Evolutionary conservation across 2,113 vertebrate species (phyloP), one percentile per base, ranked within the genome.

Genomic region (Rutilus rutilus): DNA sequence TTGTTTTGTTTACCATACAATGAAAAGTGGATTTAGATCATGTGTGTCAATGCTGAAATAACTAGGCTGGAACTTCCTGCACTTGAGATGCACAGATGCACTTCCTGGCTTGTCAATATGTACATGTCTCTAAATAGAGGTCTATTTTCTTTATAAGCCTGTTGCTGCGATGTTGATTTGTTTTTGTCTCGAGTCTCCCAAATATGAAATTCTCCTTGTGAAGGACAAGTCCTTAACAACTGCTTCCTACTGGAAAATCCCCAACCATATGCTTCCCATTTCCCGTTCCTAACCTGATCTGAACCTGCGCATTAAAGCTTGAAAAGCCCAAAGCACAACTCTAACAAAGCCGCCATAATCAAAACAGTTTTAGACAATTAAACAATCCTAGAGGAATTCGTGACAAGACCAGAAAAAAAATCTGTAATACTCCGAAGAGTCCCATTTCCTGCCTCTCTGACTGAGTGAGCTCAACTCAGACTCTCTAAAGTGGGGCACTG

Each of bases 401-500:
- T 74, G 59, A 80, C 27, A 65, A 60, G 30, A 80, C 21, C 64
- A n/a, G 30, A 47, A 62, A 79, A 54, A 81, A 69, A 52, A 19
- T 47, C 71, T 6, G 3, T 21, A 79, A 86, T 54, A 39, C 54
- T 42, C 42, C 6, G 21, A 71, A 59, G 50, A 78, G 71, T 30
- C 47, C 25, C 27, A 11, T 59, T 62, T 52, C 25, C 75, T 59
- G 50, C 39, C 64, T 69, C 64, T 21, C 52, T 65, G 45, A 60
- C 30, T 65, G 36, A 73, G 71, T 67, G 52, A 67, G 76, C 54
- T 80, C 60, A 82, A 79, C 84, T 85, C 88, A 89, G 84, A 86
- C 82, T 76, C 71, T 36, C 27, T 75, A 85, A 89, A 89, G 69
- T 89, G 78, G 87, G 82, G 83, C 87, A 87, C 42, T 76, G 52